Base-by-base conservation (phyloP, 1,140 invertebrate genomes). In the Scaptomyza montana region DNA sequence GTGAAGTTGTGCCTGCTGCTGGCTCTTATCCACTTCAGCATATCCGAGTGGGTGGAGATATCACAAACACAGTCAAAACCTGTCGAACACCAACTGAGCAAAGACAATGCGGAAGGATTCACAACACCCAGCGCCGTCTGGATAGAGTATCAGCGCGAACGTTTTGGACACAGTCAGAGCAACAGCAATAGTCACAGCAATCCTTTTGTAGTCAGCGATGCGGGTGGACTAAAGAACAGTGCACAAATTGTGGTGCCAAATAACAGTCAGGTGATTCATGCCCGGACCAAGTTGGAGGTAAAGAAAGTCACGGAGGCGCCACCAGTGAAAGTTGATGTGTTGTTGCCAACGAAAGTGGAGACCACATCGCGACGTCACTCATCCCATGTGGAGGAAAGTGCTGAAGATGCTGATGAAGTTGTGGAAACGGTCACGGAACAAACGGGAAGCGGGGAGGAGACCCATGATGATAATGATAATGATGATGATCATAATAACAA, bases 101-200 rank as follows among this genome's bases (percentile, higher is more conserved):
- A 25, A 3, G 16, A 21, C 13, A 46, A 21, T 10, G 3, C 9
- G 12, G 63, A 82, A 49, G 72, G 45, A 13, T 77, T 85, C 8
- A 90, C 50, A 19, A 91, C 82, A 5, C 90, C 90, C 47, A 91
- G 90, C 61, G 41, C 70, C 5, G 78, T 86, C 9, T 91, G 90
- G 90, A 46, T 91, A 8, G 74, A 82, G 8, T 91, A 91, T 76
- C 90, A 91, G 54, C 61, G 77, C 2, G 90, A 91, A 12, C 62
- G 90, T 3, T 91, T 86, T 28, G 76, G 81, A 6, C 13, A 70
- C 21, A 61, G 33, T 8, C 33, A 70, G 7, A 50, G 67, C 36
- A 81, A 46, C 3, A 65, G 50, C 21, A 39, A 66, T 9, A 47
- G 41, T 9, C 57, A 78, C 0, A 64, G 67, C 33, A 85, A 65